These are phyloP conservation scores for Agrilus cyanescens DNA, from an alignment of 2,888 invertebrate genomes.

Conservation along the genomic window DNA sequence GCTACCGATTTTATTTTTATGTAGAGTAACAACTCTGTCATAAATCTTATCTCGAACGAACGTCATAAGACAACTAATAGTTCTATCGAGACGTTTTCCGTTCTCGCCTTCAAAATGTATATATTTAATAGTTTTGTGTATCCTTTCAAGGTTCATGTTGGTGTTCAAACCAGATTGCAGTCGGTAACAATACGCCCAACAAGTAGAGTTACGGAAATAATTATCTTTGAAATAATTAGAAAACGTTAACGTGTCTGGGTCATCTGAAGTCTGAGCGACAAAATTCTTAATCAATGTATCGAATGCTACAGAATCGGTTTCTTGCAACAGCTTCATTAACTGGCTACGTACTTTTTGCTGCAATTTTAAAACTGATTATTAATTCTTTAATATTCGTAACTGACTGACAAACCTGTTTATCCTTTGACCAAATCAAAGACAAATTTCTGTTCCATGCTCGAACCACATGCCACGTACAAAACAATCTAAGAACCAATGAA, in stretches of 20 bases:
- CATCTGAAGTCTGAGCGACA: no score
- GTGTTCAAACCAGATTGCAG: constrained; percentile 13
- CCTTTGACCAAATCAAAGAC: no score
- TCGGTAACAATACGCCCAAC: constrained; percentile 14
- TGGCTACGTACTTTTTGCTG: no score
- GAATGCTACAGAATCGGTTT: no score
- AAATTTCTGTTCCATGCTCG: no score
- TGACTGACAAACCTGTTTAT: no score
- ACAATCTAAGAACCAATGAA: no score
- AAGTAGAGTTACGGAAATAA: constrained; percentile 5
- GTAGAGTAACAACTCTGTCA: constrained; percentile 9
- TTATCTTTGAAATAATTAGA: constrained; percentile 9
- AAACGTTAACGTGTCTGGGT: constrained; percentile 4
- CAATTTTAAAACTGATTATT: no score
- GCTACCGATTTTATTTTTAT: background rate
- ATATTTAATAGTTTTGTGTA: constrained; percentile 14
- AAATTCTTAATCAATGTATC: no score
- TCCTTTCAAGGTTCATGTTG: constrained; percentile 16
- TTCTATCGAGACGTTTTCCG: constrained; percentile 12
- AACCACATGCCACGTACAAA: no score
- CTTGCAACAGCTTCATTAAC: no score
- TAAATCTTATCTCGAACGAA: constrained; percentile 12
- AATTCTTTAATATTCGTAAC: no score
- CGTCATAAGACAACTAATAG: constrained; percentile 10
- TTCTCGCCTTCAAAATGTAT: constrained; percentile 13